Evolutionary conservation across 2,888 invertebrate genomes (phyloP), one percentile per base, ranked within the genome.

Genomic region (Metellina segmentata): DNA sequence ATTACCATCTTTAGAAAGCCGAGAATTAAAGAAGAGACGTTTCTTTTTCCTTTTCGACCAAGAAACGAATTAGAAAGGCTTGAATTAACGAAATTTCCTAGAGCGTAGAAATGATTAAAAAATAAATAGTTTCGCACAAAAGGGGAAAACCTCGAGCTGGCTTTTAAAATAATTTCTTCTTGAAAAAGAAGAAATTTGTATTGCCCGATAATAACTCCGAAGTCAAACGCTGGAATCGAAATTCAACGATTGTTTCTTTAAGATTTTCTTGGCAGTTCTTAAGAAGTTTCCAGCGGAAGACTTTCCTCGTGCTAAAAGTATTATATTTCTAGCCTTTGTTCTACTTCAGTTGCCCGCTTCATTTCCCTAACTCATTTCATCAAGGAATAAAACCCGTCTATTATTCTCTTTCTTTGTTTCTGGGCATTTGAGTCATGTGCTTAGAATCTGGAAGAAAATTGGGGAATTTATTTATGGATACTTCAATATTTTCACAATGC

Each of bases 91-190:
- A 52, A 52, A 82, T 71, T 82, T 82, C 72, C 71, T 52, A 82
- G 51, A 82, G 71, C 82, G 72, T 82, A 51, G 82, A 71, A 82
- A 82, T 82, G 71, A 82, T 82, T 72, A 71, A 82, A 82, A 82
- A 82, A 82, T 61, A 61, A 61, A 61, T 61, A 61, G 61, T 61
- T 61, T 16, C 13, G 61, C 61, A 9, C 61, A 61, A 61, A 61
- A 16, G 61, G 11, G 34, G 34, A 34, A 9, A 61, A 61, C 11
- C 61, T 16, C 11, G 16, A 61, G 61, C 61, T 16, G 61, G 61
- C 61, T 61, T 61, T 61, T 61, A 61, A 61, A 61, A 61, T 61
- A 61, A 61, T 61, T 61, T 61, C 61, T 61, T 7, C 16, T 16
- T 8, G 9, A n/a, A 61, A 61, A 61, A 61, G 9, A 8, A 9